These are phyloP conservation scores for Coturnix japonica DNA, from an alignment of 2,113 vertebrate genomes.

Conservation along the genomic window DNA sequence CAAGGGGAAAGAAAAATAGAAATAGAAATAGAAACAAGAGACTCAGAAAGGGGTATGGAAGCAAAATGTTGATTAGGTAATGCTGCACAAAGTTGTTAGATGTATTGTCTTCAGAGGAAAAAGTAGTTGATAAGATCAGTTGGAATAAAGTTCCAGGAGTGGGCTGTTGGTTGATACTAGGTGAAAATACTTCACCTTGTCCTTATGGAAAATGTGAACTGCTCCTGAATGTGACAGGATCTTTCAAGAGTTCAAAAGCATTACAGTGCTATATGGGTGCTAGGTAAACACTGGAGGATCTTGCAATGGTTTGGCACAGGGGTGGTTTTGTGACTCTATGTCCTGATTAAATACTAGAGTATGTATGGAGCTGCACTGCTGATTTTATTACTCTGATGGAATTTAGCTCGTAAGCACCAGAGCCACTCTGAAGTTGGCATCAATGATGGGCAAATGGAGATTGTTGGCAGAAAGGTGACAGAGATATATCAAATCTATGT, in stretches of 20 bases:
- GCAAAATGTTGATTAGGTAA: background rate
- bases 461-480: background rate
- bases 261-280: background rate
- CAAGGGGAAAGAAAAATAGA: background rate
- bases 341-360: background rate
- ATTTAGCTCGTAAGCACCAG: background rate
- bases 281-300: background rate
- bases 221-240: background rate
- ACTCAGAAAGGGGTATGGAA: background rate
- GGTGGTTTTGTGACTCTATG: background rate
- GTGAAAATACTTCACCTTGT: background rate
- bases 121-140: background rate
- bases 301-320: background rate
- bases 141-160: background rate
- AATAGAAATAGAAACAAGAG: background rate
- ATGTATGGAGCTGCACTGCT: background rate
- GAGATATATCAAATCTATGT: background rate
- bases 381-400: background rate
- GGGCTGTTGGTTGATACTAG: background rate
- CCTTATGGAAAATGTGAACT: background rate
- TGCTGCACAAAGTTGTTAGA: background rate
- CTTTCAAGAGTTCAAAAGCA: background rate
- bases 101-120: background rate
- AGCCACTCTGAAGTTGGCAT: background rate
- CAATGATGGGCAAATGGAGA: background rate